Evolutionary conservation across 2,113 vertebrate genomes (phyloP), one percentile per base, ranked within the genome.

Genomic region (Grallaria varia): DNA sequence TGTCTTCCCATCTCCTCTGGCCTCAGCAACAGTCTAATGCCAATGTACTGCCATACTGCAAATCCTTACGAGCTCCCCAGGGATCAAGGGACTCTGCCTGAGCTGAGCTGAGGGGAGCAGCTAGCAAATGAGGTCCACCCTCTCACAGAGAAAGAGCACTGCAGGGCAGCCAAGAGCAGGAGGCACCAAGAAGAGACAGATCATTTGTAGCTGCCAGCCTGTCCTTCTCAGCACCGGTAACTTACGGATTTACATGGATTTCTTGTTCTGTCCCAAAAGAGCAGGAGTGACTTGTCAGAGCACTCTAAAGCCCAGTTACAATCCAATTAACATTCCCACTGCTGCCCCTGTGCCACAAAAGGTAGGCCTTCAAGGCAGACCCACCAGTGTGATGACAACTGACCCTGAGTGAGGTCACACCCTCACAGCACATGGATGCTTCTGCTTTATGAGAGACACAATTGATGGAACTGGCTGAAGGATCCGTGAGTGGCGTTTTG

Each of bases 61-160:
- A n/a, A 28, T 20, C 90, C 33, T 28, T 60, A 27, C 42, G 62
- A 56, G 44, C 1, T 72, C 27, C 27, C 14, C 53, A 45, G 33
- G 60, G 30, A 74, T 14, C 6, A 16, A 71, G 31, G 25, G 27
- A 21, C 35, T 67, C 64, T 74, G 45, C 14, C 33, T 2, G 6
- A 93, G 56, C 77, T 24, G 60, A 50, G 56, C 58, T 59, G 58
- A 59, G 35, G 58, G 40, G 21, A 74, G 33, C 64, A 69, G 42
- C 20, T 7, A 40, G 58, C n/a, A 89, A 83, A 79, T 0, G 1
- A 56, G 20, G 17, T 25, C 24, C 55, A 17, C 12, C 17, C 42
- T 53, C 69, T 31, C 21, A 25, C 12, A 21, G 50, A 71, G 37
- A 55, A 8, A 0, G 0, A 78, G 47, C 6, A 23, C 24, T 2